A percentile compares a stretch with the other conserved stretches of the same genome.
Conservation (phyloP, 2,113 vertebrate genomes). For the Trematomus loennbergii region DNA sequence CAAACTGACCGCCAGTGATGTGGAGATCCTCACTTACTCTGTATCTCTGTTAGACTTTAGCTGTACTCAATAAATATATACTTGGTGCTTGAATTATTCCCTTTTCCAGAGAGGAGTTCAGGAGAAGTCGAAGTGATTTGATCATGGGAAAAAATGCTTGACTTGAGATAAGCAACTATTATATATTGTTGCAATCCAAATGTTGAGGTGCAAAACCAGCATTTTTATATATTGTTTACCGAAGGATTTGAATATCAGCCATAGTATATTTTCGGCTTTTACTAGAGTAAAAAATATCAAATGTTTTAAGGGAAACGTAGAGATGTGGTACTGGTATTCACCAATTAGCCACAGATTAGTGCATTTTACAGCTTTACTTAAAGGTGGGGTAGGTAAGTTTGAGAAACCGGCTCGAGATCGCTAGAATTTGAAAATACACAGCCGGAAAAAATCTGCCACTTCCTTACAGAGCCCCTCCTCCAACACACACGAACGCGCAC, state of each 20-base stretch:
- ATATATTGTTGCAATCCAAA: background rate
- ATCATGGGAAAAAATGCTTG: background rate
- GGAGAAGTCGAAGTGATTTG: background rate
- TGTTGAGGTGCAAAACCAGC: background rate
- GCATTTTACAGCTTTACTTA: background rate
- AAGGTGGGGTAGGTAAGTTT: too few species aligned
- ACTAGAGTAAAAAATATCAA: background rate
- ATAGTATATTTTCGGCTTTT: background rate
- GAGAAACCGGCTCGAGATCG: too few species aligned
- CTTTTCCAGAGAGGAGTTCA: background rate
- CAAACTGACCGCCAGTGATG: background rate
- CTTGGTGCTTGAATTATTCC: background rate
- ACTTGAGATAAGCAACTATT: background rate
- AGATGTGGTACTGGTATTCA: too few species aligned
- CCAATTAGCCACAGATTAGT: background rate
- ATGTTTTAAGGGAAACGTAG: too few species aligned
- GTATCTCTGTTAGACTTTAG: slow-evolving; percentile 3
- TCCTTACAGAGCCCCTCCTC: too few species aligned
- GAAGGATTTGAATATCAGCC: background rate
- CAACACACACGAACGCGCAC: too few species aligned
- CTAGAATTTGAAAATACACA: too few species aligned
- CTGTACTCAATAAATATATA: background rate
- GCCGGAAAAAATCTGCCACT: too few species aligned
- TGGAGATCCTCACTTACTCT: background rate
- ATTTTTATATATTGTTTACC: background rate